Percentiles rank a stretch among this genome's conserved stretches.
Conservation (phyloP, 2,888 invertebrate species). For the Gnatocerus cornutus region DNA sequence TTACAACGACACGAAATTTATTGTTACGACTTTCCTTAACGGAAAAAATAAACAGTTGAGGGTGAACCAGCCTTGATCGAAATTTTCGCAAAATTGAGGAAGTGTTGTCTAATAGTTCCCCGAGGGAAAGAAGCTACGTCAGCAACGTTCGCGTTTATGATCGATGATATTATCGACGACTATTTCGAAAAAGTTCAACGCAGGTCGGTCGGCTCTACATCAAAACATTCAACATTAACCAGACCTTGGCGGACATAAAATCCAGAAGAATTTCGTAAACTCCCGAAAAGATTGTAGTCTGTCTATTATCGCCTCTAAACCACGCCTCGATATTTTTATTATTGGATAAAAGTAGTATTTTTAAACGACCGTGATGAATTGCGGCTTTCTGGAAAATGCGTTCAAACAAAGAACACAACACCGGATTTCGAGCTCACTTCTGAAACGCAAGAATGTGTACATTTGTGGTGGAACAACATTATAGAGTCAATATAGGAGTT, state of each 20-base stretch:
- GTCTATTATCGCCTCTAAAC: background rate
- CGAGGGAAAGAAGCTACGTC: conserved; percentile 3
- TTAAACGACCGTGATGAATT: conserved; percentile 10
- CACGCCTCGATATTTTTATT: conserved; percentile 30
- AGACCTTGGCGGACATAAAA: conserved; percentile 10
- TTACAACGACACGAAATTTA: conserved; percentile 22
- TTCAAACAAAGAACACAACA: background rate
- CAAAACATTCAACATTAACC: conserved; percentile 17
- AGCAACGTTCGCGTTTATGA: conserved; percentile 12
- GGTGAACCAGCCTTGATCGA: background rate
- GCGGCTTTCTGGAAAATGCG: background rate
- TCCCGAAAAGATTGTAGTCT: conserved; percentile 15
- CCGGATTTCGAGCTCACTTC: background rate
- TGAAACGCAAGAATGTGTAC: background rate
- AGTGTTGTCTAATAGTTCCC: background rate
- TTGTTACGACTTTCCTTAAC: conserved; percentile 1
- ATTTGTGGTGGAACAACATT: too few relatives aligned
- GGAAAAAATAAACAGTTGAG: conserved; percentile 10
- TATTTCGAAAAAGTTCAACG: conserved; percentile 7
- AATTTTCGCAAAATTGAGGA: conserved; percentile 3
- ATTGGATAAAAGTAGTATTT: conserved; percentile 11
- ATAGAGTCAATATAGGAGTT: too few relatives aligned
- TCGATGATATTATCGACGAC: conserved; percentile 27
- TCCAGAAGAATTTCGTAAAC: conserved; percentile 29
- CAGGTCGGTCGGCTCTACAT: conserved; percentile 12